Evolutionary conservation across 2,888 invertebrate genomes (phyloP).

Genomic region (Alloscopus bannaensis): DNA sequence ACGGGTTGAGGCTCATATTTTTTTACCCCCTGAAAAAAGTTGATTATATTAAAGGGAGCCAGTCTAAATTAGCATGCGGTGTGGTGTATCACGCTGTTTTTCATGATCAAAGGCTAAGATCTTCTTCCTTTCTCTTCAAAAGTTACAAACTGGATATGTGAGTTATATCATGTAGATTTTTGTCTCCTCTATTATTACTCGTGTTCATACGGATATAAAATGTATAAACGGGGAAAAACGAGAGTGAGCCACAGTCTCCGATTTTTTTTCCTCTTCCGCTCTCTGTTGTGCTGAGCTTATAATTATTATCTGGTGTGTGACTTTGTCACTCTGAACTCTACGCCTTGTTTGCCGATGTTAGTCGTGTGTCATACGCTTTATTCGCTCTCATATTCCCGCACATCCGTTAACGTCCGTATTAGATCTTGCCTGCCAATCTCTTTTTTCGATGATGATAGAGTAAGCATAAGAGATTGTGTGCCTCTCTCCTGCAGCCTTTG

Average conservation of each 20-base stretch:
- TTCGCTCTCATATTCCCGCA: neutral
- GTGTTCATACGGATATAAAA: neutral
- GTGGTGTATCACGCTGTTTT: slow-evolving; percentile 70
- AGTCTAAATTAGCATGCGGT: slow-evolving; percentile 72
- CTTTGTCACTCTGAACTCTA: neutral
- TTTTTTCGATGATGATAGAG: no score
- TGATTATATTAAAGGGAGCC: slow-evolving; percentile 72
- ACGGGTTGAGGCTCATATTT: slow-evolving; percentile 48
- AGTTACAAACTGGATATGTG: neutral
- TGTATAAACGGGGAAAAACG: neutral
- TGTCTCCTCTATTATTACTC: slow-evolving; percentile 11
- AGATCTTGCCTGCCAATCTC: slow-evolving; percentile 10
- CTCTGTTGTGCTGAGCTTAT: slow-evolving; percentile 8
- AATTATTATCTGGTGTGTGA: slow-evolving; percentile 18
- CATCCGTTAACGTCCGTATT: neutral
- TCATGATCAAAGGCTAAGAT: slow-evolving; percentile 66
- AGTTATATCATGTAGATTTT: no score
- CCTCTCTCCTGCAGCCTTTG: no score
- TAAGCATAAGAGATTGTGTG: no score
- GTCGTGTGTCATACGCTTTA: slow-evolving; percentile 28
- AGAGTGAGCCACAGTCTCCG: neutral
- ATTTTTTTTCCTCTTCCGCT: neutral
- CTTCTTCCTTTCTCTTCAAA: slow-evolving; percentile 21
- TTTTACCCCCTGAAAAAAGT: slow-evolving; percentile 64
- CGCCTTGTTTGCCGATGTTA: neutral